These are phyloP conservation scores for Odontocolon sp. DNA, from an alignment of 2,888 invertebrate genomes.

Conservation along the genomic window DNA sequence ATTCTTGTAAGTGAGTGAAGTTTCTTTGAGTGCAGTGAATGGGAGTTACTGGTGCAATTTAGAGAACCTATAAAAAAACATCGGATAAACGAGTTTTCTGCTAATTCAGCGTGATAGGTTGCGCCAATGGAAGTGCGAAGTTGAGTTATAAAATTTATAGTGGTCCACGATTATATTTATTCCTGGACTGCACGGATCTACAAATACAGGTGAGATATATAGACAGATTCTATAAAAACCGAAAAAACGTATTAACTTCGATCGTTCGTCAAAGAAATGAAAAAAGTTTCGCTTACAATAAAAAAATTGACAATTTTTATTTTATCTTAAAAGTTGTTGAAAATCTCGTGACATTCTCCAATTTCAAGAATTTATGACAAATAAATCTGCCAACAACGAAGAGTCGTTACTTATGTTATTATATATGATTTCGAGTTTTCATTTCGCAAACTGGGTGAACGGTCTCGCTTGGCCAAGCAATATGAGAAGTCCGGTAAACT, in stretches of 20 bases:
- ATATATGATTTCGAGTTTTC: neutral
- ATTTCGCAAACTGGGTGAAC: neutral
- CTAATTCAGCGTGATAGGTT: neutral
- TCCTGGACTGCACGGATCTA: conserved; percentile 12
- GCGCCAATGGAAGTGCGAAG: conserved; percentile 49
- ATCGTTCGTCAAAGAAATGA: too few relatives aligned
- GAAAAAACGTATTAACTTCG: too few relatives aligned
- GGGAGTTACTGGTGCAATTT: conserved; percentile 23
- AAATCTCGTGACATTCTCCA: too few relatives aligned
- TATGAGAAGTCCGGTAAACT: conserved; percentile 14
- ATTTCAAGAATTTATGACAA: too few relatives aligned
- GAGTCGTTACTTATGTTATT: too few relatives aligned
- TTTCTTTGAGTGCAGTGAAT: conserved; percentile 31
- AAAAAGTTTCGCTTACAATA: too few relatives aligned
- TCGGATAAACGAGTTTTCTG: neutral
- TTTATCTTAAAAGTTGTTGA: too few relatives aligned
- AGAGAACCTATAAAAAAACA: neutral
- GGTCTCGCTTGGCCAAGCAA: conserved; percentile 24
- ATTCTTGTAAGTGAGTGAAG: conserved; percentile 1
- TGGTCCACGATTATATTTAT: conserved; percentile 16
- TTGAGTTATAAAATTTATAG: conserved; percentile 17
- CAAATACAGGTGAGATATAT: conserved; percentile 44
- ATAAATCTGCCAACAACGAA: too few relatives aligned
- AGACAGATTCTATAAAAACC: neutral
- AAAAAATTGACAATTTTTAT: too few relatives aligned